These are phyloP conservation scores for Cinclus mexicanus DNA, from an alignment of 2,113 vertebrate genomes.

Conservation along the genomic window DNA sequence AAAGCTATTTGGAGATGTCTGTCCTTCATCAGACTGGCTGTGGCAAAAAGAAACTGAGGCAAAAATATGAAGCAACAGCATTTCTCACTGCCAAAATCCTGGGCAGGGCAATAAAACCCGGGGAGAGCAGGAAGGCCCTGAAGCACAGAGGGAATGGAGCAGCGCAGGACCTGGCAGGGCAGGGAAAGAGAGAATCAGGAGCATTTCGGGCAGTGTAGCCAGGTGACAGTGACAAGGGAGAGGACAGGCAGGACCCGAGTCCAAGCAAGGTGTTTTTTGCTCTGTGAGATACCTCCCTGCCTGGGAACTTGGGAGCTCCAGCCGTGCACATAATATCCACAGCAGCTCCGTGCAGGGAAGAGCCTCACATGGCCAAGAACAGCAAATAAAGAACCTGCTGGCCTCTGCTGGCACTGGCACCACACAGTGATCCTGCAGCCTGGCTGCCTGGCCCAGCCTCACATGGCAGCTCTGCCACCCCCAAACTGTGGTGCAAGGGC, in stretches of 20 bases:
- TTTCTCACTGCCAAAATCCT: background rate
- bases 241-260: background rate
- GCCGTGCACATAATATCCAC: background rate
- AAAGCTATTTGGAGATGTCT: background rate
- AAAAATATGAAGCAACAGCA: background rate
- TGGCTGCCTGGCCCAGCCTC: background rate
- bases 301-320: background rate
- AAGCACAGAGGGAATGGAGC: background rate
- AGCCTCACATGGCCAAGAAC: background rate
- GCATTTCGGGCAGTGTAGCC: background rate
- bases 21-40: background rate
- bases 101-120: background rate
- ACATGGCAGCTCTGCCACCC: background rate
- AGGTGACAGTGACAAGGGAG: background rate
- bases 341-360: background rate
- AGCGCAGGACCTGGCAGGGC: background rate
- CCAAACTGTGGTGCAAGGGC: fast-evolving
- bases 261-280: background rate
- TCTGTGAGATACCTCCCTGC: background rate
- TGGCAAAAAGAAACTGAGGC: background rate
- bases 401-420: background rate
- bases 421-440: fast-evolving
- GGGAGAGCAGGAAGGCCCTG: background rate
- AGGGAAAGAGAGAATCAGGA: background rate
- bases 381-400: background rate